phyloP scores from a whole-genome alignment of 1,140 invertebrate genomes.

The Vollenhovia emeryi region DNA sequence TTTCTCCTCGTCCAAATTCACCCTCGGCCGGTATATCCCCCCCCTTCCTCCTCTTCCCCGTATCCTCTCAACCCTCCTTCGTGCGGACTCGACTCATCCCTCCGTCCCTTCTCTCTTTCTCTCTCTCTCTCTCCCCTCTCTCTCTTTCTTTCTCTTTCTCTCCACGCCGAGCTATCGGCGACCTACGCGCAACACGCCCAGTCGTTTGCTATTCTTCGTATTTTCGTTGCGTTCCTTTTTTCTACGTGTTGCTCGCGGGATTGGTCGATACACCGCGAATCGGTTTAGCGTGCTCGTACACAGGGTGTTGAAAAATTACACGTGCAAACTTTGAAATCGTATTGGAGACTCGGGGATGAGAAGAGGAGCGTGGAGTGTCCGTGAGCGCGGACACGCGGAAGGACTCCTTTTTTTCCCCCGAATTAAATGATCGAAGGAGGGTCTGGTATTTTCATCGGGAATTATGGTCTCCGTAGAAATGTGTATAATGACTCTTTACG shows the following conservation, averaged over 20 bases:
- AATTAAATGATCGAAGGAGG: not conserved
- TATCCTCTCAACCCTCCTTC: constrained; percentile 67
- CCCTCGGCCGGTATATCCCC: constrained; percentile 61
- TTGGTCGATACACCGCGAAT: constrained; percentile 45
- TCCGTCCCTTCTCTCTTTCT: not conserved
- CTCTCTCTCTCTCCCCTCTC: not conserved
- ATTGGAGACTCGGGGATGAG: not conserved
- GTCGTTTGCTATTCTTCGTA: constrained; percentile 55
- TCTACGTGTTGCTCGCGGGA: constrained; percentile 50
- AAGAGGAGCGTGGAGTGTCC: not conserved
- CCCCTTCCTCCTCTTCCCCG: constrained; percentile 33
- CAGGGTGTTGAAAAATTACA: constrained; percentile 44
- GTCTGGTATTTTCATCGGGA: not conserved
- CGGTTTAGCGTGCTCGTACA: constrained; percentile 22
- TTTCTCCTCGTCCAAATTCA: constrained; percentile 73
- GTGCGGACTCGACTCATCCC: constrained; percentile 63
- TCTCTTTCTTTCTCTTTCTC: constrained; percentile 14
- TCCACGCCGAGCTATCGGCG: constrained; percentile 49
- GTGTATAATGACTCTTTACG: not conserved
- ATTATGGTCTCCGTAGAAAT: not conserved
- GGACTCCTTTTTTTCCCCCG: not conserved
- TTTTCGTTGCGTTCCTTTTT: constrained; percentile 43
- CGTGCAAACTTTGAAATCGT: constrained; percentile 19
- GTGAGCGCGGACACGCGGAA: not conserved
- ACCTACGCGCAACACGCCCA: constrained; percentile 55